Conservation (phyloP, 2,113 vertebrate genomes). For the Gnathonemus longibarbis region DNA sequence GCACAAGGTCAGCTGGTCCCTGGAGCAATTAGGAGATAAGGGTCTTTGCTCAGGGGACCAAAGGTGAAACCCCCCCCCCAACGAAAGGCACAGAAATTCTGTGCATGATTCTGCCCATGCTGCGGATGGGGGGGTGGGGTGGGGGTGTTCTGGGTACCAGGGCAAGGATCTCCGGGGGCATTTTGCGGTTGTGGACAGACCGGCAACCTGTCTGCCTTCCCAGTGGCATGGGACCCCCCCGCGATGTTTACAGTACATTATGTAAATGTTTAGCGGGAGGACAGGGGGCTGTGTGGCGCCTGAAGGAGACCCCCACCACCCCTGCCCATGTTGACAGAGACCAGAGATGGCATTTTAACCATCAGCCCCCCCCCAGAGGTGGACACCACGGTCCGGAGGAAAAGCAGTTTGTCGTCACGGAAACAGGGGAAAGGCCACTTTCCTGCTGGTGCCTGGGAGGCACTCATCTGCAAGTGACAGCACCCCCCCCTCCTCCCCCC, state of each 20-base stretch:
- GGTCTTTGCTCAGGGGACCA: not conserved
- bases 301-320: not conserved
- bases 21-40: not conserved
- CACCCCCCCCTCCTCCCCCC: not conserved
- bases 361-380: not conserved
- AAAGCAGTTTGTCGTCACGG: not conserved
- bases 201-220: not conserved
- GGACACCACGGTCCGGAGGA: not conserved
- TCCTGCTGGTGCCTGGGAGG: not conserved
- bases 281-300: not conserved
- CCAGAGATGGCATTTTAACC: slow-evolving; percentile 3
- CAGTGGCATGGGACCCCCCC: not conserved
- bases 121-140: not conserved
- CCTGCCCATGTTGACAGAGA: slow-evolving; percentile 5
- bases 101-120: not conserved
- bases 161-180: not conserved
- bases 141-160: not conserved
- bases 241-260: not conserved
- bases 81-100: not conserved
- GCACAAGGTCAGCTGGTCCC: no score
- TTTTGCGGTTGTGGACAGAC: not conserved
- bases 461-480: not conserved
- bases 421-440: not conserved
- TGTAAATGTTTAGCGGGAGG: not conserved
- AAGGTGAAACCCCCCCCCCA: no score